Percentiles rank a stretch among this genome's conserved stretches.
These are phyloP conservation scores for Camelus bactrianus DNA, from an alignment of 2,113 vertebrate species.

Conservation along the genomic window DNA sequence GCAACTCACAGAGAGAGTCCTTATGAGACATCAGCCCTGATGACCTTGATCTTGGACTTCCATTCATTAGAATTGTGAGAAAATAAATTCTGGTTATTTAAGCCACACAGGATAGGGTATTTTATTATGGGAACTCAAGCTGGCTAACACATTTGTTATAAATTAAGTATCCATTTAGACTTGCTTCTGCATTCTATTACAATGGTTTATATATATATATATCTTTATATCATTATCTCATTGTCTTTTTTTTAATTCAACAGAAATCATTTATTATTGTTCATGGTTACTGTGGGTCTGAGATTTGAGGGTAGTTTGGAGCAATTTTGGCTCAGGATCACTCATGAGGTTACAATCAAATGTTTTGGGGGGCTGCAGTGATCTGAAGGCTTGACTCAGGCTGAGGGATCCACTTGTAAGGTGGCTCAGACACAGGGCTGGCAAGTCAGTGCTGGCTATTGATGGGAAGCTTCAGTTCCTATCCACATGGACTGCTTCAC, in stretches of 20 bases:
- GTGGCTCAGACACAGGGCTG: neutral
- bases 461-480: neutral
- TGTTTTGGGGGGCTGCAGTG: neutral
- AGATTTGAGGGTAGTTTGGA: neutral
- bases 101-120: neutral
- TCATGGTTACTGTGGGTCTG: neutral
- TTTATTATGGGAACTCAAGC: neutral
- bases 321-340: neutral
- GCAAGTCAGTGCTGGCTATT: neutral
- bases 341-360: neutral
- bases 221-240: neutral
- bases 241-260: neutral
- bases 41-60: neutral
- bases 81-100: slow-evolving; percentile 21
- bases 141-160: neutral
- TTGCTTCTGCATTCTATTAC: slow-evolving; percentile 9
- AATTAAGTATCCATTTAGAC: neutral
- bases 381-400: neutral
- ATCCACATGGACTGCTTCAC: neutral
- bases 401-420: neutral
- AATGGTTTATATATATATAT: neutral
- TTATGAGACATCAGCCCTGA: neutral
- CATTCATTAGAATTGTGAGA: neutral
- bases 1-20: neutral
- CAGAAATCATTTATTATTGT: neutral